Evolutionary conservation across 2,797 vertebrate species (phyloP), one percentile per base, ranked within the genome.

Genomic region (Tragelaphus oryx): DNA sequence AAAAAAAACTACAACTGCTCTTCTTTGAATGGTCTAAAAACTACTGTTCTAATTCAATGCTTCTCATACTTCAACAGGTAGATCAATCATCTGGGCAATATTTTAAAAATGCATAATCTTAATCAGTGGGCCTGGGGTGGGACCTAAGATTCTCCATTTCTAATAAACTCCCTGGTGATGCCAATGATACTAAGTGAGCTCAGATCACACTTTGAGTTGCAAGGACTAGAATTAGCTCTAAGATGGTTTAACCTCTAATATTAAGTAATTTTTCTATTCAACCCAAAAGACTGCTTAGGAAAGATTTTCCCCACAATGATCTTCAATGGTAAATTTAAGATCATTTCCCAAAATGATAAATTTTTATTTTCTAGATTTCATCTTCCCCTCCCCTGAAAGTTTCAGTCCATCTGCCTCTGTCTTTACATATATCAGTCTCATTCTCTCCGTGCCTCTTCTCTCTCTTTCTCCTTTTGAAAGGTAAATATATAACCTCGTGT

Each of bases 401-500:
- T 68, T 71, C 12, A 59, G 30, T 90, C n/a, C 78, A 18, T 78
- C 50, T 60, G 82, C 52, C 48, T 92, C 16, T 92, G 26, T 82
- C 59, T 87, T 91, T 74, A 52, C 26, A 81, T 84, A 46, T 95
- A 44, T 85, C 12, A 18, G 8, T 92, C 44, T 95, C 82, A 55
- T 79, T 83, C 16, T 95, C 20, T 95, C 24, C 11, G 50, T 44
- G 18, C 22, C 30, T 95, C 12, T 82, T 54, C 60, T 96, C 41
- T 65, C 28, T 50, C 28, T 37, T 22, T 71, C 22, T n/a, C 46
- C 12, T 33, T 75, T 85, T 91, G 41, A 87, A 90, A 81, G 28
- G 33, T 87, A 84, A 95, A 65, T 44, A 92, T 79, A 93, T 88
- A 91, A 95, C 30, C 41, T 94, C 85, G 33, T 48, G 24, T 54